A percentile compares a stretch with the other conserved stretches of the same genome.
phyloP scores from a whole-genome alignment of 1,140 invertebrate genomes.

The Drosophila willistoni region DNA sequence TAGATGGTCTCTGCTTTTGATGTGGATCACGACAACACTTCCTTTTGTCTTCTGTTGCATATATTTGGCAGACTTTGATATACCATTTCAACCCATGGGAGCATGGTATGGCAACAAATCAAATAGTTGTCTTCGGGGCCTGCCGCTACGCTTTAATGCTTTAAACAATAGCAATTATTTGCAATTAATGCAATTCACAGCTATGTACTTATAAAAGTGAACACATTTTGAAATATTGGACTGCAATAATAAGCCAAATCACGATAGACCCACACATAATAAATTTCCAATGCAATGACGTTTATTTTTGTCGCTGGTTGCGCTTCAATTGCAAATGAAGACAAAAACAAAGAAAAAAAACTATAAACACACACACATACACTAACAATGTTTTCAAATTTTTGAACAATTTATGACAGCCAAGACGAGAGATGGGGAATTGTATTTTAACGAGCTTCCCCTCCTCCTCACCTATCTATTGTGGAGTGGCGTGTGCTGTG shows the following conservation, averaged over 20 bases:
- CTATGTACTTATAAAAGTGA: conserved; percentile 6
- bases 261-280: conserved; percentile 39
- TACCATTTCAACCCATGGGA: no score
- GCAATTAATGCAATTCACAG: conserved; percentile 16
- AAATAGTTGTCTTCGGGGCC: background rate
- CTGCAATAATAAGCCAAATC: conserved; percentile 32
- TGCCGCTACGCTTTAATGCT: background rate
- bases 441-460: conserved; percentile 32
- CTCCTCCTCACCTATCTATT: no score
- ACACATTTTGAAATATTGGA: conserved; percentile 46
- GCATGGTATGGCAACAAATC: background rate
- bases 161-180: conserved; percentile 14
- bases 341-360: background rate
- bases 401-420: conserved; percentile 42
- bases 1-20: no score
- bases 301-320: conserved; percentile 36
- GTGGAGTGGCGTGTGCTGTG: no score
- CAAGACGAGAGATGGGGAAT: conserved; percentile 41
- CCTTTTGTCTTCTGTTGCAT: no score
- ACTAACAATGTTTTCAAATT: conserved; percentile 47
- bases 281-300: conserved; percentile 48
- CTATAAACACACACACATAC: background rate
- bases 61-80: no score
- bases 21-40: no score
- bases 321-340: conserved; percentile 44